Conservation (phyloP, 1,140 invertebrate species). For the Leptinotarsa lineolata region DNA sequence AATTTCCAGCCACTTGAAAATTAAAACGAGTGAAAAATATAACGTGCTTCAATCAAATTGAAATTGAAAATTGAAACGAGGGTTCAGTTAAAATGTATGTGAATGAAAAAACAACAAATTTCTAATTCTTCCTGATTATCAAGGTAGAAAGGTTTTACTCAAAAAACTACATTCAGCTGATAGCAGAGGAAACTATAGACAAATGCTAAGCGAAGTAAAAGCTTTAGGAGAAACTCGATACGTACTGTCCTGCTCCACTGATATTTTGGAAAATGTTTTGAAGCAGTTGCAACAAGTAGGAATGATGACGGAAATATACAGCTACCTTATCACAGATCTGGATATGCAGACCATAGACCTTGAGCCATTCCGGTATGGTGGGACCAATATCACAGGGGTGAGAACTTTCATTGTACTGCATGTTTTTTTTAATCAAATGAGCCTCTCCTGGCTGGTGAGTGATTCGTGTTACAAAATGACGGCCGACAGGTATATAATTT, state of each 20-base stretch:
- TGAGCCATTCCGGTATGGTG: conserved; percentile 79
- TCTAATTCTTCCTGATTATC: no score
- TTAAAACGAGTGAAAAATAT: no score
- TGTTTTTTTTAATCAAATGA: no score
- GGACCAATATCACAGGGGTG: conserved; percentile 84
- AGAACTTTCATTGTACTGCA: conserved; percentile 46
- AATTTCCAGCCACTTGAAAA: no score
- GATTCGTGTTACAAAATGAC: no score
- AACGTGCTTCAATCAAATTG: no score
- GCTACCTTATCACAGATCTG: conserved; percentile 77
- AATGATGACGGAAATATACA: conserved; percentile 75
- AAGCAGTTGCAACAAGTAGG: conserved; percentile 81
- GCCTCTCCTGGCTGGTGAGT: no score
- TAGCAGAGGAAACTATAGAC: not conserved
- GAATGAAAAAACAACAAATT: no score
- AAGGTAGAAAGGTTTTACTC: conserved; percentile 24
- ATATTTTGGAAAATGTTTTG: conserved; percentile 69
- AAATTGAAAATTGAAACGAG: no score
- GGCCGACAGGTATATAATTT: no score
- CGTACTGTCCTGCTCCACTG: conserved; percentile 74
- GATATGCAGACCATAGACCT: conserved; percentile 82
- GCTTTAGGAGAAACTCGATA: conserved; percentile 71
- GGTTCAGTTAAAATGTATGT: no score
- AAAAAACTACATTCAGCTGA: conserved; percentile 31
- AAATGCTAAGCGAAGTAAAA: conserved; percentile 58